Evolutionary conservation across 92 coral and sea anemone species (phyloP), one percentile per base, ranked within the genome.

Genomic region (Umimayanthus kanabou): DNA sequence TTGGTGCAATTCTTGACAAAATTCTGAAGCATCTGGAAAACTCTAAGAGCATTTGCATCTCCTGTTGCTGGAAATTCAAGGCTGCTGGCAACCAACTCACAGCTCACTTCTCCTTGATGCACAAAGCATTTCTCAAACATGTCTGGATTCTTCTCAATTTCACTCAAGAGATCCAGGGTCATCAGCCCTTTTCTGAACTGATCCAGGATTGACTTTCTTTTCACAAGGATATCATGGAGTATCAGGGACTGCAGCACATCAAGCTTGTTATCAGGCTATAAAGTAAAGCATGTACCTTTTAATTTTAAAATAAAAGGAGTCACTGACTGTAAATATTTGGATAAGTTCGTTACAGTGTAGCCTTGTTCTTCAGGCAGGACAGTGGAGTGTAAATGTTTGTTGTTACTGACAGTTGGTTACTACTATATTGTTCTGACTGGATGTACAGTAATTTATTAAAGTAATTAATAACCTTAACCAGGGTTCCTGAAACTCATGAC

Each of bases 181-280:
- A 23, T 71, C 42, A 91, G 88, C 33, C 94, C 94, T 81, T 89
- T 89, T 37, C 92, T 57, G 29, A 92, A 71, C 90, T 92, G 94
- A 81, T 92, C 94, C 18, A 92, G 88, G 29, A 85, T 67, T 7
- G 85, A 76, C 57, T 89, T 89, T 70, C 85, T 47, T 69, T 81
- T 89, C 39, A 86, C 89, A 55, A 92, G 86, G 40, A 89, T 85
- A 78, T 92, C 88, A 76, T 58, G 72, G 66, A 86, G 73, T 47
- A 73, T 77, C 39, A 77, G 55, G 53, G 72, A 81, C 33, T 81
- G 64, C 39, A 77, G 81, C 33, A 77, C 65, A 9, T 77, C 58
- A 23, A 77, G 39, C 80, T 77, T 77, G 80, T 77, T 77, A 50
- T 77, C 57, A 40, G 80, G 58, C 80, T 76, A 22, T 43, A 39